Evolutionary conservation across 2,113 vertebrate genomes (phyloP).

Genomic region (Podarcis raffonei): DNA sequence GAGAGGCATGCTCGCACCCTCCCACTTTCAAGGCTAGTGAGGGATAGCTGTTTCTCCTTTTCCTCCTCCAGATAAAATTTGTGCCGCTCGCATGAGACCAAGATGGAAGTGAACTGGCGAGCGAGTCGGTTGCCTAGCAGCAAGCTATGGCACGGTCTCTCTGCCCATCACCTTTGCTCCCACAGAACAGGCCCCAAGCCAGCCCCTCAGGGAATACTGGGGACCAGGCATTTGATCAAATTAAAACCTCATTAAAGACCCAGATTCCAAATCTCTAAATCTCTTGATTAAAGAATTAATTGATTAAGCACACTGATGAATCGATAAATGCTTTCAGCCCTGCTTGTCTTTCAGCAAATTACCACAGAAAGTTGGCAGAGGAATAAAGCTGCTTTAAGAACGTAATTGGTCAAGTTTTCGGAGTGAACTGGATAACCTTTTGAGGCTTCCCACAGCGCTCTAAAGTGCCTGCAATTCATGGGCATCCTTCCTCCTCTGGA

Average conservation of each 20-base stretch:
- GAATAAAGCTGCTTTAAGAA: conserved; percentile 9
- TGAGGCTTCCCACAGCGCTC: not conserved
- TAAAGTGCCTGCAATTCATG: not conserved
- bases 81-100: not conserved
- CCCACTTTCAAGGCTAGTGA: not conserved
- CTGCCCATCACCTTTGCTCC: not conserved
- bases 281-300: conserved; percentile 30
- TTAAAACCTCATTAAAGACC: conserved; percentile 34
- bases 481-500: not conserved
- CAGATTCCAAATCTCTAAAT: conserved; percentile 26
- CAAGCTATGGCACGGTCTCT: not conserved
- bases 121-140: not conserved
- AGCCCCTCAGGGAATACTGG: not conserved
- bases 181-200: not conserved
- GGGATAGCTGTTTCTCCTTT: not conserved
- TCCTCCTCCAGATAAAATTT: not conserved
- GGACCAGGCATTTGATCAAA: conserved; percentile 23
- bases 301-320: conserved; percentile 28
- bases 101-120: not conserved
- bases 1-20: not conserved
- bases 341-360: conserved; percentile 7
- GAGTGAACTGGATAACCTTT: not conserved
- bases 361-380: conserved; percentile 9
- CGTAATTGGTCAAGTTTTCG: not conserved
- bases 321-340: conserved; percentile 25